A percentile compares a stretch with the other conserved stretches of the same genome.
Conservation (phyloP, 1,140 invertebrate genomes). For the Venustaconcha ellipsiformis region DNA sequence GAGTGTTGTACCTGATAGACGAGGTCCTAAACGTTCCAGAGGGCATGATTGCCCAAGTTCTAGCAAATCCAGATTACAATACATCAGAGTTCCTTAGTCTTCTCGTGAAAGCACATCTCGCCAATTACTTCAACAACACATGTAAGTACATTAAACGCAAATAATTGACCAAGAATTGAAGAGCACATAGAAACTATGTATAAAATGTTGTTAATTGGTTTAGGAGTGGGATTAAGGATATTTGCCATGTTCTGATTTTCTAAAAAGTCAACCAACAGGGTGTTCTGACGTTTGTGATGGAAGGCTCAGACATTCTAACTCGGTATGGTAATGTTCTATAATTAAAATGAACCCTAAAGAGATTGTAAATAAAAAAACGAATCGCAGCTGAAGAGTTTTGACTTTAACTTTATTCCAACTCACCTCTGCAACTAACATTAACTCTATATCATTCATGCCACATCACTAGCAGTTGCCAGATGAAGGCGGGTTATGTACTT, state of each 20-base stretch:
- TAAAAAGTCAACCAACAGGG: background rate
- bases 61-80: constrained; percentile 34
- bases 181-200: no score
- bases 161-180: no score
- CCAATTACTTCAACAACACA: constrained; percentile 12
- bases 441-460: no score
- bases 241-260: background rate
- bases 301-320: background rate
- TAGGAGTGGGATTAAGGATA: background rate
- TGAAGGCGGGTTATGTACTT: no score
- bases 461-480: no score
- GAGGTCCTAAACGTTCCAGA: constrained; percentile 43
- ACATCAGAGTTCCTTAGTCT: constrained; percentile 27
- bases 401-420: no score
- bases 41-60: constrained; percentile 34
- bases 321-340: no score
- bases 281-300: background rate
- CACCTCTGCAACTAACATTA: no score
- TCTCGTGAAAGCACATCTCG: constrained; percentile 21
- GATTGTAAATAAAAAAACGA: no score
- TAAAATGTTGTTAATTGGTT: background rate
- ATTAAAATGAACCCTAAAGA: no score
- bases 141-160: constrained; percentile 9
- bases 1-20: constrained; percentile 38
- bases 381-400: no score